Conservation (phyloP, 2,888 invertebrate species). For the Troides oblongomaculatus region DNA sequence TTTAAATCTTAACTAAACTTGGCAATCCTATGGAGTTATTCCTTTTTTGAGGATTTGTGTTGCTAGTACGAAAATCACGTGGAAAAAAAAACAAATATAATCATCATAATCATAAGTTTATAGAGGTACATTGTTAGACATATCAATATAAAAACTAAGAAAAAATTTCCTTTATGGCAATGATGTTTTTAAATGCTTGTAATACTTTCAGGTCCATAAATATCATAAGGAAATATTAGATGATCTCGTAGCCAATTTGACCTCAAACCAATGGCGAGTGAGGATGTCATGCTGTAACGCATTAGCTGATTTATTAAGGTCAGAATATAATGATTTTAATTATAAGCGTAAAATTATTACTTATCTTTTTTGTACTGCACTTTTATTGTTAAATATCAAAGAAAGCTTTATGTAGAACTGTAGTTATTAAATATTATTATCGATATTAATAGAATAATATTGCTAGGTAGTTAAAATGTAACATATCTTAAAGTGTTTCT, state of each 20-base stretch:
- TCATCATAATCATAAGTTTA: neutral
- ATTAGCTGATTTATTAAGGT: constrained; percentile 89
- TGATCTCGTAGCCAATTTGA: constrained; percentile 90
- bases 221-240: constrained; percentile 89
- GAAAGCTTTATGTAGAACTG: too few relatives aligned
- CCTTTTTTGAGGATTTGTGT: too few relatives aligned
- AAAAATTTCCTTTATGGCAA: neutral
- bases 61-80: too few relatives aligned
- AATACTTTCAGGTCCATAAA: constrained; percentile 83
- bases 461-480: too few relatives aligned
- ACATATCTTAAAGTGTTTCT: too few relatives aligned
- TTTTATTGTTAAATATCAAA: too few relatives aligned
- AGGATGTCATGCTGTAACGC: constrained; percentile 95
- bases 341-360: neutral
- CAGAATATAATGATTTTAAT: constrained; percentile 39
- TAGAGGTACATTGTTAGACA: neutral
- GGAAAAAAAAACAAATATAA: too few relatives aligned
- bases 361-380: too few relatives aligned
- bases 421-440: too few relatives aligned
- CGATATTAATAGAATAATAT: too few relatives aligned
- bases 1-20: too few relatives aligned
- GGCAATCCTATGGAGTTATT: too few relatives aligned
- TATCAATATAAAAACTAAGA: neutral
- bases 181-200: neutral
- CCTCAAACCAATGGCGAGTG: constrained; percentile 92